Base-by-base conservation (phyloP, 2,888 invertebrate genomes). In the Tetranychus piercei region DNA sequence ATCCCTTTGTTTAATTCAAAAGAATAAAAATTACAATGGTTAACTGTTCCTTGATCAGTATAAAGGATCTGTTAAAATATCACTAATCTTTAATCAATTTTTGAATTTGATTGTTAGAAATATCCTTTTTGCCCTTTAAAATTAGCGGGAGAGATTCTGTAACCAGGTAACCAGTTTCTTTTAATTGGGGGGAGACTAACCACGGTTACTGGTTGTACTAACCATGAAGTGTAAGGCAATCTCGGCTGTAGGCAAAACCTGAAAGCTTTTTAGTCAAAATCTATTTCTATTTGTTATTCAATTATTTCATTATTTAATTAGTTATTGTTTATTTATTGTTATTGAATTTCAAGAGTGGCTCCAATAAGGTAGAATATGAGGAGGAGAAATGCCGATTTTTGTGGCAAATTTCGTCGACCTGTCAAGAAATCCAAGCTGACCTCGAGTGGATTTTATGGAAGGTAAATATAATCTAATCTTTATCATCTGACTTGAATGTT, bases 371-470 rank as follows among this genome's bases (percentile, higher is more conserved):
- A 69, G 69, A 69, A 69, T 71, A 73, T 73, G 73, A 73, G 45
- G 64, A 45, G 73, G 20, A 55, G 34, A 34, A 73, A 73, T 73
- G 64, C 64, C 20, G 73, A 73, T 64, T 73, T 73, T 69, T 69
- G 69, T 34, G 64, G 64, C 18, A 73, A 73, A 64, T 23, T 43
- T 23, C 55, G 73, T 64, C n/a, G 64, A 55, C 23, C 43, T 34
- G 64, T 73, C n/a, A 73, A 34, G 34, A 73, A 73, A 55, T 34
- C 55, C 64, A 73, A 73, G 44, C 69, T 69, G 22, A 64, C 44
- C 65, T 23, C 73, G 45, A 78, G 34, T 45, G 44, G 44, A 44
- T 45, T 71, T 44, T 71, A 71, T 45, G 71, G 71, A 44, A 71
- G 71, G 69, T 69, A 55, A 55, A 55, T 55, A 55, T 55, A 55